phyloP scores from a whole-genome alignment of 2,888 invertebrate genomes.

The Drosophila mimica region DNA sequence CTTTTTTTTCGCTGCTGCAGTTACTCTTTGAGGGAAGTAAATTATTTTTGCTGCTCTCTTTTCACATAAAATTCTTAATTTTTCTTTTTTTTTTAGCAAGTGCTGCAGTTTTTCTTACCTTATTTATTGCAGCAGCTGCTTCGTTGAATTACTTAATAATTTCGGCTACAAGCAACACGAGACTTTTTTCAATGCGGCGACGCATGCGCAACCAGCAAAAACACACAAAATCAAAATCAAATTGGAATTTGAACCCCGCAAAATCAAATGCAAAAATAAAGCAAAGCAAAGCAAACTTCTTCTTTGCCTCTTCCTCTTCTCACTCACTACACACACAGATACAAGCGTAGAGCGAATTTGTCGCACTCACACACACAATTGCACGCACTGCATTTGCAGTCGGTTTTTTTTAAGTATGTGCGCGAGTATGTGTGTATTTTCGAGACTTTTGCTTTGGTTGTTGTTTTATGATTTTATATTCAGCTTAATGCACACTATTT shows the following conservation, averaged over 20 bases:
- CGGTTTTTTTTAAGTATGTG: constrained; percentile 36
- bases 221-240: constrained; percentile 51
- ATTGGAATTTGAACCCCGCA: constrained; percentile 78
- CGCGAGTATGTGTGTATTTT: constrained; percentile 15
- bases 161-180: constrained; percentile 24
- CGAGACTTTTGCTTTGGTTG: constrained; percentile 23
- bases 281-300: constrained; percentile 38
- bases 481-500: constrained; percentile 11
- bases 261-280: constrained; percentile 62
- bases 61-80: constrained; percentile 20
- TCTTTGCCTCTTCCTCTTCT: constrained; percentile 34
- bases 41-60: constrained; percentile 25
- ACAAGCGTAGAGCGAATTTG: constrained; percentile 49
- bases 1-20: constrained; percentile 35
- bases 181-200: constrained; percentile 36
- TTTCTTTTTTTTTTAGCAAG: constrained; percentile 34
- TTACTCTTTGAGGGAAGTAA: constrained; percentile 31
- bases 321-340: constrained; percentile 16
- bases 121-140: constrained; percentile 30
- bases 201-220: constrained; percentile 68
- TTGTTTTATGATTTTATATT: constrained; percentile 29
- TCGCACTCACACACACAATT: constrained; percentile 60
- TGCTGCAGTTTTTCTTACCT: constrained; percentile 35
- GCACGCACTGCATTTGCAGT: constrained; percentile 63
- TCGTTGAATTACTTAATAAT: constrained; percentile 24